Evolutionary conservation across 2,888 invertebrate genomes (phyloP), one percentile per base, ranked within the genome.

Genomic region (Frankliniella intonsa): DNA sequence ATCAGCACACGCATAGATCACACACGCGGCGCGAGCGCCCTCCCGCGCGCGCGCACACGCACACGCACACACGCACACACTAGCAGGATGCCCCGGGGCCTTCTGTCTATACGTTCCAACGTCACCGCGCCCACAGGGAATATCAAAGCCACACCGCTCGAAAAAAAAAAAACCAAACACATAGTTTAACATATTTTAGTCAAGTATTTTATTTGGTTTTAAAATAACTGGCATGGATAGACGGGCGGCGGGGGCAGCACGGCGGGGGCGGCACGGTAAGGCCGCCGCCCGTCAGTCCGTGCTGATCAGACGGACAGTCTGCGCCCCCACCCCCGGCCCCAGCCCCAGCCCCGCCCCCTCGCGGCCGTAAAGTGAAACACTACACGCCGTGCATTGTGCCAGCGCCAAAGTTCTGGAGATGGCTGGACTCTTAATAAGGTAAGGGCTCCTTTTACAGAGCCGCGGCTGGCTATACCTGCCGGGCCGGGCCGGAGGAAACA

Each of bases 1-100:
- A 76, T 76, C 69, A 76, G 69, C 69, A 19, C 69, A 25, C 69
- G 69, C 69, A 69, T 69, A 25, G 69, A 76, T 76, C 69, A 76
- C 69, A 25, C 38, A 5, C 38, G 5, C 3, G 5, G 38, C 38
- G 38, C 38, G 38, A 2, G 38, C 38, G 3, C 38, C 5, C 38
- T 5, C 62, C 7, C 62, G 69, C 25, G 25, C 69, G 25, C 25
- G 25, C 69, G 12, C 69, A 7, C 69, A 7, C 69, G 9, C 22
- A 7, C 69, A 22, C 22, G 5, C 22, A 25, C 69, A 25, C 69
- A 25, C 69, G 12, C 69, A 25, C 38, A 38, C 38, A 38, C 38
- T 38, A 3, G 38, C 38, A 38, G 38, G 38, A 2, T 38, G 38
- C 38, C 38, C 38, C 38, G 38, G 38, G 38, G 38, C 38, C 38